Conservation (phyloP, 2,888 invertebrate genomes). For the Ceratothoa steindachneri region DNA sequence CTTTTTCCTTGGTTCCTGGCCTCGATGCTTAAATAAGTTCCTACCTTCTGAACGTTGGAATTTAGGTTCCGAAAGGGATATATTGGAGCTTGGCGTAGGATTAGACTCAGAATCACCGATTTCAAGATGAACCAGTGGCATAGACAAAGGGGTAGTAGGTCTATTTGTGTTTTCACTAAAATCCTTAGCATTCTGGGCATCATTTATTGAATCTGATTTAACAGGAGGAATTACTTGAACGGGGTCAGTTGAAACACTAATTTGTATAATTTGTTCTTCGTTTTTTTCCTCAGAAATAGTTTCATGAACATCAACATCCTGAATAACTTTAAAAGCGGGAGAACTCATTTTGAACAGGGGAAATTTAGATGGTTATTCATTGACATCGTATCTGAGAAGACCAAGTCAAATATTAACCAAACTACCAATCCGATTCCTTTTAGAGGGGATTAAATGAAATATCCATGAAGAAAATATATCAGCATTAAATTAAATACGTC, state of each 20-base stretch:
- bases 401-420: no score
- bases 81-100: neutral
- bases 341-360: neutral
- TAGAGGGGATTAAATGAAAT: no score
- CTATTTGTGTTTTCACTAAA: neutral
- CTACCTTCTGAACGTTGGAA: neutral
- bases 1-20: no score
- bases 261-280: slow-evolving; percentile 6
- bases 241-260: neutral
- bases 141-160: neutral
- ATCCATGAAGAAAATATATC: no score
- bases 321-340: neutral
- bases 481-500: no score
- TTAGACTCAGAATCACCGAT: neutral
- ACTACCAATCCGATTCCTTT: no score
- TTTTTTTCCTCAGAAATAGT: neutral
- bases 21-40: no score
- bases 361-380: no score
- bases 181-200: neutral
- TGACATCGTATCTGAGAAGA: no score
- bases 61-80: neutral
- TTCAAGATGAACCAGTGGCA: neutral
- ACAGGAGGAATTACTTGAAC: neutral
- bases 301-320: neutral
- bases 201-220: neutral